Percentiles rank a stretch among this genome's conserved stretches.
These are phyloP conservation scores for Sphaeramia orbicularis DNA, from an alignment of 2,797 vertebrate genomes.

Conservation along the genomic window DNA sequence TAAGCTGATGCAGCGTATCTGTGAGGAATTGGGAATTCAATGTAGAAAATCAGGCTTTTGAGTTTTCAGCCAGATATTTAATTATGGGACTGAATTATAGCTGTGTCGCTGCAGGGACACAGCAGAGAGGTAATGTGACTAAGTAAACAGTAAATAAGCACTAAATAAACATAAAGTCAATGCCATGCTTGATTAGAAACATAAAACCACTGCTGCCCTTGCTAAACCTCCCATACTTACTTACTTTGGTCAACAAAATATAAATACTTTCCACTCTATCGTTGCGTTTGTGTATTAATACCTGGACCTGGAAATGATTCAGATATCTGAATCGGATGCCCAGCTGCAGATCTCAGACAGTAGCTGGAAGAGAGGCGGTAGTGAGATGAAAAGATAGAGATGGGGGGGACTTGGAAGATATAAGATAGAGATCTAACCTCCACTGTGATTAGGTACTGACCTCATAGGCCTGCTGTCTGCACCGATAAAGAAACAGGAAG, in stretches of 20 bases:
- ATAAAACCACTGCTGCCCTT: constrained; percentile 45
- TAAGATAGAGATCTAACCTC: constrained; percentile 78
- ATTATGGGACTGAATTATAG: constrained; percentile 74
- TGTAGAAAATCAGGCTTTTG: constrained; percentile 75
- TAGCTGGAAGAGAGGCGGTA: constrained; percentile 41
- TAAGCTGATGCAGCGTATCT: constrained; percentile 75
- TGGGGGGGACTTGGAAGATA: constrained; percentile 32
- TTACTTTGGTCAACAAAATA: constrained; percentile 35
- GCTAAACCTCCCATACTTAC: constrained; percentile 40
- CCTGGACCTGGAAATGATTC: constrained; percentile 27
- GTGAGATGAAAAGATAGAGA: constrained; percentile 57
- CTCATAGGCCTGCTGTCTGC: constrained; percentile 66
- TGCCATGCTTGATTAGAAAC: constrained; percentile 64
- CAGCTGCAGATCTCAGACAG: constrained; percentile 44
- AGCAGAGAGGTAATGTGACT: constrained; percentile 66
- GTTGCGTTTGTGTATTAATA: constrained; percentile 25
- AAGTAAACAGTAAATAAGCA: constrained; percentile 74
- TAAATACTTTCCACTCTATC: neutral
- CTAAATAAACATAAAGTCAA: constrained; percentile 72
- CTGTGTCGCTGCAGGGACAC: constrained; percentile 63
- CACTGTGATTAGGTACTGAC: constrained; percentile 71
- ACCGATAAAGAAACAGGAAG: constrained; percentile 64
- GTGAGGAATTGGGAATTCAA: constrained; percentile 80
- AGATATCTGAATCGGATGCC: constrained; percentile 35
- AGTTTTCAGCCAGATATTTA: constrained; percentile 80